Evolutionary conservation across 2,797 vertebrate genomes (phyloP).

Genomic region (Babyrousa celebensis): DNA sequence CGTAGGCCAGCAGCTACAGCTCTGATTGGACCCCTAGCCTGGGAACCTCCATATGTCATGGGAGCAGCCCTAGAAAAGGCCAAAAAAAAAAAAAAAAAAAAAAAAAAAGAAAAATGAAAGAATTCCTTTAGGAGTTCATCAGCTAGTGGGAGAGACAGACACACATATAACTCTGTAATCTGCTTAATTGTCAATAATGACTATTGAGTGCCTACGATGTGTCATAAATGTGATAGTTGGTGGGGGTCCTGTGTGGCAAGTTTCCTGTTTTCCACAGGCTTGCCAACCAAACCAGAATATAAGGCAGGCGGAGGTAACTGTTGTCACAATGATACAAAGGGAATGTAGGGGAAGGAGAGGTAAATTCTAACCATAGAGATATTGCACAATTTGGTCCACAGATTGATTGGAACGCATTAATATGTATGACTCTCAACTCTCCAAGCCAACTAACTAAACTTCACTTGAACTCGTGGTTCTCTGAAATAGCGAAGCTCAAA

Average conservation of each 20-base stretch:
- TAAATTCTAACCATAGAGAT: neutral
- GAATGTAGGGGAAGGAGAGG: neutral
- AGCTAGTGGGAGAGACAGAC: neutral
- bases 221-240: neutral
- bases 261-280: constrained; percentile 19
- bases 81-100: too few species aligned
- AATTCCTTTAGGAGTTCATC: constrained; percentile 3
- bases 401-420: constrained; percentile 9
- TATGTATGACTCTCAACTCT: constrained; percentile 13
- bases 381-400: neutral
- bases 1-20: too few species aligned
- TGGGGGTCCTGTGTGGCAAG: neutral
- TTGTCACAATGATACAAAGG: neutral
- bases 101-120: neutral
- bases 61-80: too few species aligned
- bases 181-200: neutral
- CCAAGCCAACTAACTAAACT: constrained; percentile 12
- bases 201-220: neutral
- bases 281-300: neutral
- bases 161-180: neutral
- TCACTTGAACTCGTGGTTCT: constrained; percentile 24
- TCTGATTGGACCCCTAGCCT: too few species aligned
- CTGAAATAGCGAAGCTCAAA: constrained; percentile 33
- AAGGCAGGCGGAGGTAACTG: neutral
- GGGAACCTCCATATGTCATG: too few species aligned